Percentiles rank a stretch among this genome's conserved stretches.
Conservation (phyloP, 2,797 vertebrate species). For the Chaetophractus vellerosus region DNA sequence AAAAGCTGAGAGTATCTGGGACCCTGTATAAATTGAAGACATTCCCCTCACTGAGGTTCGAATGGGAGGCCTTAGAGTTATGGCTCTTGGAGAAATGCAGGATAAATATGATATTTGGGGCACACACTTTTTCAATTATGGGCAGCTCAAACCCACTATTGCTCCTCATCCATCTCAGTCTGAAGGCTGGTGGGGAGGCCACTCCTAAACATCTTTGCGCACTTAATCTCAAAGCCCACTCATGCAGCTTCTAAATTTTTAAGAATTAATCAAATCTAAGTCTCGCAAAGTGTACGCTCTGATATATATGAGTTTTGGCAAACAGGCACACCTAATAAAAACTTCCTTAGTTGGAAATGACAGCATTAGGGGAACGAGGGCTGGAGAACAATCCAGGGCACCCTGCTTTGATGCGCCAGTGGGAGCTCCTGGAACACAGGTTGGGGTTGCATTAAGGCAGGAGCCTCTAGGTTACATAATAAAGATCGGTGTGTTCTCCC, state of each 20-base stretch:
- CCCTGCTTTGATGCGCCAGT: slow-evolving; percentile 1
- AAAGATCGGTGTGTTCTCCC: neutral
- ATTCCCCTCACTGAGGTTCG: slow-evolving; percentile 66
- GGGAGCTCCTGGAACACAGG: slow-evolving; percentile 24
- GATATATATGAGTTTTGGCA: slow-evolving; percentile 84
- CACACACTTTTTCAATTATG: slow-evolving; percentile 86
- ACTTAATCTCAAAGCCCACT: slow-evolving; percentile 82
- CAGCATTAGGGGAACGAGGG: slow-evolving; percentile 11
- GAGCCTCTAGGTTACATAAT: neutral
- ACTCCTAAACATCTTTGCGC: slow-evolving; percentile 81
- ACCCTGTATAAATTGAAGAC: slow-evolving; percentile 55
- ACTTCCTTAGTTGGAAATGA: slow-evolving; percentile 71
- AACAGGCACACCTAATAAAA: slow-evolving; percentile 69
- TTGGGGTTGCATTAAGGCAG: neutral
- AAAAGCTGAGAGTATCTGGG: neutral
- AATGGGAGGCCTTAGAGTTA: slow-evolving; percentile 76
- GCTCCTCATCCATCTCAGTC: slow-evolving; percentile 86
- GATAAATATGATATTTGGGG: slow-evolving; percentile 84
- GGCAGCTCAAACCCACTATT: slow-evolving; percentile 81
- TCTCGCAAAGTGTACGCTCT: slow-evolving; percentile 69
- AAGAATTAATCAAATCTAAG: slow-evolving; percentile 84
- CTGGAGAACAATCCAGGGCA: neutral
- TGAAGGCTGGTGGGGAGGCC: slow-evolving; percentile 78
- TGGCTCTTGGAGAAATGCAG: slow-evolving; percentile 73
- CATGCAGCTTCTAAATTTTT: slow-evolving; percentile 81